Base-by-base conservation (phyloP, 2,113 vertebrate genomes). In the Silurus meridionalis region DNA sequence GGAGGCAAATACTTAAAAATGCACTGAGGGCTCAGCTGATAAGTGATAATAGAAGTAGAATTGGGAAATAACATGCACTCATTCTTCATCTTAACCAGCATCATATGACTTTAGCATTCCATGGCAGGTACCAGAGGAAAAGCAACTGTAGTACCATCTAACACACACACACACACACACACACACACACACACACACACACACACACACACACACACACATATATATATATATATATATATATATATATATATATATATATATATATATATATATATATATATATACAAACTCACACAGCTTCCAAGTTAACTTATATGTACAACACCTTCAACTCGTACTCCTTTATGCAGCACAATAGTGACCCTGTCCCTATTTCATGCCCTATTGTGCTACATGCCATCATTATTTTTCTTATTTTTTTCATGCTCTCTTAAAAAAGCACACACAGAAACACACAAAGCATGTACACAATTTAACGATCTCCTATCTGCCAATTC, bases 321-420 rank as follows among this genome's bases (percentile, higher is more conserved):
- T 37, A 28, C 25, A 61, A 9, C 78, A 21, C 37, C 61, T 79
- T 37, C 37, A 37, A 37, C 37, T 37, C 37, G 1, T 37, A 37
- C 37, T 37, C 37, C 37, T 37, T 37, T 37, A 37, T 37, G 69
- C 87, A 80, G 48, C 63, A 72, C 71, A 53, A 69, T 52, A 15
- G 50, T 57, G 5, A 5, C 66, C 19, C 13, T 88, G 87, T 86
- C 86, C 86, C 77, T 86, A 61, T 89, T 87, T 66, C 86, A n/a
- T 14, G 46, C 28, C 75, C 67, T 48, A 9, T 25, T 53, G 66
- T 55, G 6, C 52, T 63, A 50, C 82, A 79, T n/a, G 46, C 63
- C 25, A 71, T 86, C 61, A 77, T 25, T 15, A 1, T 64, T 52
- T 64, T 52, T 64, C 25, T 81, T 21, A 69, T 77, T 53, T 48